A percentile compares a stretch with the other conserved stretches of the same genome.
Evolutionary conservation across 2,888 invertebrate genomes (phyloP).

Genomic region (Drosophila vallismaia): DNA sequence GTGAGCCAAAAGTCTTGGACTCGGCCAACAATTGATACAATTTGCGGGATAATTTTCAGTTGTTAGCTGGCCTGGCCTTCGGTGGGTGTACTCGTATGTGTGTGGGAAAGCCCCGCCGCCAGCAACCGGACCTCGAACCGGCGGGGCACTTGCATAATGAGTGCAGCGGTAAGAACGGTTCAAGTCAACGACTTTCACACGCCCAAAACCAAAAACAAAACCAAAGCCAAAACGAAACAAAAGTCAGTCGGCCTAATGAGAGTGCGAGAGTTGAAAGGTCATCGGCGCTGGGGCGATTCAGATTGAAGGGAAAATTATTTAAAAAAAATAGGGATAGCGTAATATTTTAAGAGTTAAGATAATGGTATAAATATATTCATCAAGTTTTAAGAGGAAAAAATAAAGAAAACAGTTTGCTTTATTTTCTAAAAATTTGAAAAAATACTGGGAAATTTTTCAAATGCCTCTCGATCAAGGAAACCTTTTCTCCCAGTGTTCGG

Average conservation of each 20-base stretch:
- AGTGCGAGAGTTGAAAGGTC: conserved; percentile 64
- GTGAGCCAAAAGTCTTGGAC: conserved; percentile 36
- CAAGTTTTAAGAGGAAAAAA: neutral
- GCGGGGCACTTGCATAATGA: conserved; percentile 38
- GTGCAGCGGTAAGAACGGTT: conserved; percentile 29
- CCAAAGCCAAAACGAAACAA: neutral
- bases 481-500: conserved; percentile 1
- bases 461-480: neutral
- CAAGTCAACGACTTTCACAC: conserved; percentile 70
- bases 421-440: neutral
- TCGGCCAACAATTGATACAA: conserved; percentile 71
- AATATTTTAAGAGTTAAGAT: too few species aligned
- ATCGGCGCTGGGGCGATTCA: conserved; percentile 56
- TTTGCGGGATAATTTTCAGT: conserved; percentile 50
- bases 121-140: conserved; percentile 27
- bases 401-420: neutral
- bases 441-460: neutral
- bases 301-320: conserved; percentile 10
- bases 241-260: conserved; percentile 30
- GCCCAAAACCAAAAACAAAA: conserved; percentile 49
- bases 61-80: conserved; percentile 29
- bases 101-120: conserved; percentile 40
- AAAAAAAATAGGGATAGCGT: too few species aligned
- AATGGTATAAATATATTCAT: neutral
- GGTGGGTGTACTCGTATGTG: conserved; percentile 31